These are phyloP conservation scores for Tragelaphus strepsiceros DNA, from an alignment of 2,113 vertebrate species.

Conservation along the genomic window DNA sequence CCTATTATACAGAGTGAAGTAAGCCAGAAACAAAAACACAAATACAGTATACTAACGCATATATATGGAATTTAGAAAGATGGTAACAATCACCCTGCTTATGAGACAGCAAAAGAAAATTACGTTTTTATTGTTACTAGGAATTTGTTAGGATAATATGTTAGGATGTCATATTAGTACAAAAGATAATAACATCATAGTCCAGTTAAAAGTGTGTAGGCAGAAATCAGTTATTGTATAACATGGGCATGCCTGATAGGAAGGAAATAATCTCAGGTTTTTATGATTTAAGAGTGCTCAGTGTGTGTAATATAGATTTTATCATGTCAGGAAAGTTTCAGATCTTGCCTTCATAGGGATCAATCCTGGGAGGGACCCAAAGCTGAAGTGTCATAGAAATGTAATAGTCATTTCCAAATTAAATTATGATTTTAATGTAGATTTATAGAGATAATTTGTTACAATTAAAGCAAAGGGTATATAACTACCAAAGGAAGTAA, in stretches of 20 bases:
- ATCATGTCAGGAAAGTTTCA: not conserved
- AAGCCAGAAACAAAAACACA: too few species aligned
- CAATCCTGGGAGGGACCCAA: slow-evolving; percentile 40
- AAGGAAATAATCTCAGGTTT: not conserved
- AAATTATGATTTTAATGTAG: slow-evolving; percentile 60
- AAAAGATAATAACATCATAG: not conserved
- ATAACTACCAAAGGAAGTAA: slow-evolving; percentile 35
- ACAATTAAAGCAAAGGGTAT: slow-evolving; percentile 60
- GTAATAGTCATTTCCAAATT: slow-evolving; percentile 64
- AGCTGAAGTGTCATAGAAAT: slow-evolving; percentile 51
- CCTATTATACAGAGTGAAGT: too few species aligned
- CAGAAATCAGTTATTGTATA: slow-evolving; percentile 21
- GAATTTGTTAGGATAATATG: not conserved
- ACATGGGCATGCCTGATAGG: not conserved
- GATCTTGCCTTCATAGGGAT: not conserved
- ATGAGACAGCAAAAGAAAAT: too few species aligned
- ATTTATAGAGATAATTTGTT: slow-evolving; percentile 40
- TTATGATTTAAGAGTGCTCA: not conserved
- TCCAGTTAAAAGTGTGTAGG: not conserved
- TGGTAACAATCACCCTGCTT: too few species aligned
- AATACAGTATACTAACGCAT: too few species aligned
- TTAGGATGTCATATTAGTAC: not conserved
- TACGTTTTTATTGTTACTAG: not conserved
- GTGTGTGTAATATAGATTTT: not conserved
- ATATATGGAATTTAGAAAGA: too few species aligned